Evolutionary conservation across 2,113 vertebrate genomes (phyloP), one percentile per base, ranked within the genome.

Genomic region (Cinclus mexicanus): DNA sequence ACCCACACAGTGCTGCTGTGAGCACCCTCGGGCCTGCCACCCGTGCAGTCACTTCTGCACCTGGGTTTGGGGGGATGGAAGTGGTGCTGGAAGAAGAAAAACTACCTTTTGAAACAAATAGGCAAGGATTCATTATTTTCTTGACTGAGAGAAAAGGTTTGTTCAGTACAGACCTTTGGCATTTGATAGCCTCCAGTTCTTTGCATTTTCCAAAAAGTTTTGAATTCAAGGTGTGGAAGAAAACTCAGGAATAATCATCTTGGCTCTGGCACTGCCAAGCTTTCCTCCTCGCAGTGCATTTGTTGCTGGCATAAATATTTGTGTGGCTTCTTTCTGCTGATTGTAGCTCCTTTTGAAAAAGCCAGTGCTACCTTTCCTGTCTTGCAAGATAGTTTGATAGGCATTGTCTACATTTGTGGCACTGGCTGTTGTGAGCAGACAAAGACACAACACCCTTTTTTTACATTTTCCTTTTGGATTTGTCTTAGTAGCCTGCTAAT

Each of bases 1-100:
- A 3, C 4, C 4, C 41, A 11, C 0, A 0, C 31, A 46, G 10
- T 53, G 70, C 39, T 33, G 1, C 61, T 13, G 33, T 18, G n/a
- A 28, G 44, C 35, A 26, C 20, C 10, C 4, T 46, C 0, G 0
- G 16, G 11, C 7, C 24, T 17, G 53, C 31, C 29, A 5, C 57
- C 42, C 5, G 15, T 6, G 41, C 37, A 57, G 41, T 13, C 8
- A 0, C 35, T 12, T 37, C 22, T 7, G 15, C 35, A 13, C 0
- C 2, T 46, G 26, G 9, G 3, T 37, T 29, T 46, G 52, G 13
- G 74, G 7, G 70, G 31, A 4, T 60, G 53, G 16, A 21, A 63
- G 35, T 14, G 61, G 49, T 42, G n/a, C 49, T 3, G 0, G 28
- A 50, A 57, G n/a, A 16, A n/a, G 16, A 53, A 61, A 55, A 78